Evolutionary conservation across 2,888 invertebrate species (phyloP).

Genomic region (Drosophila melanosoma): DNA sequence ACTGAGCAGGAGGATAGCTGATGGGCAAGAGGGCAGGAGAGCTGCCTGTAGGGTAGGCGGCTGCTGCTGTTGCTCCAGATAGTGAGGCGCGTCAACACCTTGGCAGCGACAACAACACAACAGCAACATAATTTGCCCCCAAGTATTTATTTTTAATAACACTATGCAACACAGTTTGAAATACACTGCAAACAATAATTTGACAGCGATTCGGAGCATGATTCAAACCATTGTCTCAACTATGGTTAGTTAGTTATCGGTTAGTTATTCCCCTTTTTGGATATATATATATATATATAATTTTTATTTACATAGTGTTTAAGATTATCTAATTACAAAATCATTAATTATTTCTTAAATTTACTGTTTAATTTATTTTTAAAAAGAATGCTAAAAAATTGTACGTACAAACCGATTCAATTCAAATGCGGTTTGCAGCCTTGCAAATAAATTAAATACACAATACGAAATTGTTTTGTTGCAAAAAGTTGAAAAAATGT

Average conservation of each 20-base stretch:
- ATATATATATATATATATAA: too few relatives aligned
- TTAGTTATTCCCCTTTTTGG: too few relatives aligned
- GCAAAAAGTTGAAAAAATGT: neutral
- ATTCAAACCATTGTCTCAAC: too few relatives aligned
- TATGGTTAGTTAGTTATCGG: too few relatives aligned
- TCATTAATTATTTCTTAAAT: neutral
- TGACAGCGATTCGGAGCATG: neutral
- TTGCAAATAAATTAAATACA: neutral
- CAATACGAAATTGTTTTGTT: neutral
- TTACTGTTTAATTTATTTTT: neutral
- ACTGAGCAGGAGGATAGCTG: neutral
- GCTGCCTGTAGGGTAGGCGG: neutral
- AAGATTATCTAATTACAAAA: too few relatives aligned
- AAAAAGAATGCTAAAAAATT: neutral
- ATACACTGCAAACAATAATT: neutral
- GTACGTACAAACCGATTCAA: neutral
- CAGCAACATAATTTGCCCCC: constrained; percentile 65
- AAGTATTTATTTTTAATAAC: constrained; percentile 66
- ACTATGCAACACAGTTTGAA: constrained; percentile 36
- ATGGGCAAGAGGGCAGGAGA: neutral
- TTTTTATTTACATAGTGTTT: too few relatives aligned
- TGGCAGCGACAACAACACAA: constrained; percentile 48
- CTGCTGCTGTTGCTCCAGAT: constrained; percentile 54
- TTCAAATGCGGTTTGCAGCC: neutral
- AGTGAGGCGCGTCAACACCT: constrained; percentile 62